Conservation (phyloP, 1,140 invertebrate species). For the Nixonia krombeini region DNA sequence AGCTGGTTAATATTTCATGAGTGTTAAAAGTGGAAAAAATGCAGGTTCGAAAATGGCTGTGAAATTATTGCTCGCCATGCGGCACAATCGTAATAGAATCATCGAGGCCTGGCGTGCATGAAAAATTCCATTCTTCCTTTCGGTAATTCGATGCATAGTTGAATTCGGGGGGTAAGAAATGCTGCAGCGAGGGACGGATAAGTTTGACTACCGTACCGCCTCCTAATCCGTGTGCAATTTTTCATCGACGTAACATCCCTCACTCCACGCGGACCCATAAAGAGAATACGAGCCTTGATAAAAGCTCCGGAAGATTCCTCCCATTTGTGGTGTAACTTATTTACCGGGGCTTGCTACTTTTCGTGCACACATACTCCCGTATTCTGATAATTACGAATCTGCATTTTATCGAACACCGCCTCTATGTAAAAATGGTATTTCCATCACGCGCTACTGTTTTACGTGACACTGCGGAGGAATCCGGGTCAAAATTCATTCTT, state of each 20-base stretch:
- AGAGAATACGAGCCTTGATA: background rate
- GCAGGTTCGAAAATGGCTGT: too few relatives aligned
- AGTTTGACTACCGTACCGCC: background rate
- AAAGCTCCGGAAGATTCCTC: background rate
- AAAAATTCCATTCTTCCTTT: too few relatives aligned
- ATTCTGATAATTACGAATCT: slow-evolving; percentile 27
- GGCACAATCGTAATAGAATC: too few relatives aligned
- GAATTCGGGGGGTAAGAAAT: too few relatives aligned
- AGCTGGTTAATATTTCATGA: too few relatives aligned
- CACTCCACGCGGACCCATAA: background rate
- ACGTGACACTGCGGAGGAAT: background rate
- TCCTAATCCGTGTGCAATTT: background rate
- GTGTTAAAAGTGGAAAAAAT: too few relatives aligned
- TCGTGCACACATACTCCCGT: slow-evolving; percentile 28
- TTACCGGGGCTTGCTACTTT: slow-evolving; percentile 35
- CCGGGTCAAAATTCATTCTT: background rate
- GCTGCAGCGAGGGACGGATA: too few relatives aligned
- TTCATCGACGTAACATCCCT: background rate
- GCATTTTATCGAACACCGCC: slow-evolving; percentile 19
- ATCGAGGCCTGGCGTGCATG: too few relatives aligned
- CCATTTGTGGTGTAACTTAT: slow-evolving; percentile 14
- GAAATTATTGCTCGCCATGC: too few relatives aligned
- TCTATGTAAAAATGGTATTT: background rate
- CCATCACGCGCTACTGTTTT: background rate
- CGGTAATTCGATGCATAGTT: too few relatives aligned